These are phyloP conservation scores for Cephus rjabovi DNA, from an alignment of 2,888 invertebrate genomes.

Conservation along the genomic window DNA sequence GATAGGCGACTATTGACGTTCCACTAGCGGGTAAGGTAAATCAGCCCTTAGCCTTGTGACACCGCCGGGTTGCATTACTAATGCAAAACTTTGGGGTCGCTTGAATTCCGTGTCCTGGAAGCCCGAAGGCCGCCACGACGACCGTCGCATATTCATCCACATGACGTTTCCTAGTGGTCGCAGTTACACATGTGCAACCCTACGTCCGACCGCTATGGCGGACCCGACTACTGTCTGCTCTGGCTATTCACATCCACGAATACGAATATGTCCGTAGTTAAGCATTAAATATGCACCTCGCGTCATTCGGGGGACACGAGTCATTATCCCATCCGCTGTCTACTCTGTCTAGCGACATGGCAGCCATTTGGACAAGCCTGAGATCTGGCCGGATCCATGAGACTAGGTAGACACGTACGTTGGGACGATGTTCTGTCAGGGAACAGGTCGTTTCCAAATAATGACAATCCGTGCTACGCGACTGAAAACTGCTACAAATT, in stretches of 20 bases:
- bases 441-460: too few species aligned
- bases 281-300: constrained; percentile 59
- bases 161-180: not conserved
- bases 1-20: constrained; percentile 9
- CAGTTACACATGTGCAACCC: too few species aligned
- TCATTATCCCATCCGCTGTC: constrained; percentile 59
- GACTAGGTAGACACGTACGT: too few species aligned
- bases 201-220: too few species aligned
- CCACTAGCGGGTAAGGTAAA: not conserved
- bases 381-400: constrained; percentile 8
- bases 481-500: too few species aligned
- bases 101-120: not conserved
- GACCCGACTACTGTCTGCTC: too few species aligned
- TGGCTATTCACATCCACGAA: constrained; percentile 37
- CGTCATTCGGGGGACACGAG: constrained; percentile 55
- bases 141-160: not conserved
- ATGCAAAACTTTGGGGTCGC: too few species aligned
- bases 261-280: constrained; percentile 40
- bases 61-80: too few species aligned
- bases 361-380: constrained; percentile 17
- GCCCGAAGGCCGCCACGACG: not conserved
- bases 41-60: too few species aligned
- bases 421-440: too few species aligned
- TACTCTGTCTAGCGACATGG: constrained; percentile 17
- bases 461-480: too few species aligned